phyloP scores from a whole-genome alignment of 2,113 vertebrate species.

The Trogon surrucura region DNA sequence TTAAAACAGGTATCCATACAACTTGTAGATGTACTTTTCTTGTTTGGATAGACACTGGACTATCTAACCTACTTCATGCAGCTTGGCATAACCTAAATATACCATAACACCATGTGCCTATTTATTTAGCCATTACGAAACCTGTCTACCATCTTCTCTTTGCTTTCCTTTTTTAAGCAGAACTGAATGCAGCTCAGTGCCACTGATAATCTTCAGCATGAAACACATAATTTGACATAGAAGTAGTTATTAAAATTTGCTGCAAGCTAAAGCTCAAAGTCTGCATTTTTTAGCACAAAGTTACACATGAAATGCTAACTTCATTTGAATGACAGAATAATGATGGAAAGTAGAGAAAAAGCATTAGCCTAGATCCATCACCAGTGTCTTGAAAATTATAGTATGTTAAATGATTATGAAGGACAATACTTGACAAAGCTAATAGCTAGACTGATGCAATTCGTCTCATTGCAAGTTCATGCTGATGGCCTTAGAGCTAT shows the following conservation, averaged over 20 bases:
- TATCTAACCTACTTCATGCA: not conserved
- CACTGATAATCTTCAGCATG: not conserved
- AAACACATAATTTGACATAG: not conserved
- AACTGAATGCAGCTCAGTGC: not conserved
- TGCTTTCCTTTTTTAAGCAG: not conserved
- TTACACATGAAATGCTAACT: not conserved
- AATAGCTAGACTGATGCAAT: slow-evolving; percentile 17
- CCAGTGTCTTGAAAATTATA: not conserved
- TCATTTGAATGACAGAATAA: not conserved
- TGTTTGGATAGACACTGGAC: not conserved
- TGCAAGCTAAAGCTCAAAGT: not conserved
- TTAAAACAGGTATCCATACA: not conserved
- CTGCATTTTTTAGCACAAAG: not conserved
- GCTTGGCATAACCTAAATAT: not conserved
- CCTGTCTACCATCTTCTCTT: not conserved
- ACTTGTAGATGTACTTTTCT: not conserved
- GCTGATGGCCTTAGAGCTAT: not conserved
- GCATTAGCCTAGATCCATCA: not conserved
- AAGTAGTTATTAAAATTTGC: not conserved
- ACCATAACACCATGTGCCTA: not conserved
- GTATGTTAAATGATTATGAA: not conserved
- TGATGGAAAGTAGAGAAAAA: not conserved
- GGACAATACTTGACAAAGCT: not conserved
- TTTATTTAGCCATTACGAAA: not conserved
- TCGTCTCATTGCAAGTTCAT: not conserved